These are phyloP conservation scores for Chorisops tibialis DNA, from an alignment of 2,888 invertebrate genomes.

Conservation along the genomic window DNA sequence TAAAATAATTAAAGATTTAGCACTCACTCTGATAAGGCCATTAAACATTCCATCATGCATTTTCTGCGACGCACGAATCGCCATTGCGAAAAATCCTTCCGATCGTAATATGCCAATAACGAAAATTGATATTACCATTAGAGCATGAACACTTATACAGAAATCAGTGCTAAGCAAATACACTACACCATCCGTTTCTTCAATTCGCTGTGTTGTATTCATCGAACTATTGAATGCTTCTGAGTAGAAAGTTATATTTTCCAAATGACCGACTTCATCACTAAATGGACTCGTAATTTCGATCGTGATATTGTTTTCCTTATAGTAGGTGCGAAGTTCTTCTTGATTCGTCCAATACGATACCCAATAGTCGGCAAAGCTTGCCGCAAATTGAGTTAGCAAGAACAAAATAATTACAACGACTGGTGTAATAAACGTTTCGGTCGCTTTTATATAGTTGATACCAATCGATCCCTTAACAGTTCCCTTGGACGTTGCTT, in stretches of 20 bases:
- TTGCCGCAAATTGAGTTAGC: slow-evolving; percentile 60
- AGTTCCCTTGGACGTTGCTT: slow-evolving; percentile 51
- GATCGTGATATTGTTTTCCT: not conserved
- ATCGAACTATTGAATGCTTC: not conserved
- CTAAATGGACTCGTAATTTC: not conserved
- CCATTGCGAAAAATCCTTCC: slow-evolving; percentile 61
- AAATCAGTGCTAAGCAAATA: slow-evolving; percentile 43
- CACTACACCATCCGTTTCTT: not conserved
- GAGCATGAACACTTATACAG: slow-evolving; percentile 63
- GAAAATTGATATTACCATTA: slow-evolving; percentile 55
- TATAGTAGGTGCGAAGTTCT: slow-evolving; percentile 36
- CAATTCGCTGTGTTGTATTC: not conserved
- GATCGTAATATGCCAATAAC: slow-evolving; percentile 61
- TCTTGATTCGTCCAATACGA: slow-evolving; percentile 58
- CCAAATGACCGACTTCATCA: not conserved
- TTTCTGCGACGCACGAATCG: slow-evolving; percentile 63
- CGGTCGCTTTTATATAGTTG: slow-evolving; percentile 57
- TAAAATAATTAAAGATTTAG: too few species aligned
- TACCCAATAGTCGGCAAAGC: slow-evolving; percentile 67
- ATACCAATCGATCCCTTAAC: slow-evolving; percentile 51
- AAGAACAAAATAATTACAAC: slow-evolving; percentile 54
- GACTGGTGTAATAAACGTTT: slow-evolving; percentile 50
- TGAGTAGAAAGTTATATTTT: not conserved
- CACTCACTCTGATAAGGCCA: slow-evolving; percentile 42
- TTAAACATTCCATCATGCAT: slow-evolving; percentile 71